Evolutionary conservation across 2,113 vertebrate genomes (phyloP).

Genomic region (Muntiacus muntjak): DNA sequence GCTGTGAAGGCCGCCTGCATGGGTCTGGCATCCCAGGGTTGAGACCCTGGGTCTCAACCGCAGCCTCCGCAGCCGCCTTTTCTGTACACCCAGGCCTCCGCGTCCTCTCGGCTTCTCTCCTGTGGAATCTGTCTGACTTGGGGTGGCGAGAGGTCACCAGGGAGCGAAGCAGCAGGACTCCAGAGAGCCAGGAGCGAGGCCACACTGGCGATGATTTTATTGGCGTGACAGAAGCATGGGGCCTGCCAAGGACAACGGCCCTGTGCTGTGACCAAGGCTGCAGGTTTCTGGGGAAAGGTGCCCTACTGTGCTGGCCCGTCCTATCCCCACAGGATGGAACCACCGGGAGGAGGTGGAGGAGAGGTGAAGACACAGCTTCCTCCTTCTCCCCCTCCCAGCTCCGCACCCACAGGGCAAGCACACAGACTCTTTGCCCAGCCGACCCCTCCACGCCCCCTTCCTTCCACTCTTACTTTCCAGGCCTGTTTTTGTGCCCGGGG

Average conservation of each 20-base stretch:
- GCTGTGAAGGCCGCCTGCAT: neutral
- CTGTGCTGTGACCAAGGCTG: neutral
- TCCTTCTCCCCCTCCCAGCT: neutral
- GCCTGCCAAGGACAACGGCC: conserved; percentile 44
- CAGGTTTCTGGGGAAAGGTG: neutral
- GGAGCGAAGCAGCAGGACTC: neutral
- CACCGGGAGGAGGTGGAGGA: neutral
- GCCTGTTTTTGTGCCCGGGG: accelerated
- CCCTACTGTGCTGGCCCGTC: neutral
- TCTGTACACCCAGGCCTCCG: neutral
- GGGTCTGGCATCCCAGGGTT: neutral
- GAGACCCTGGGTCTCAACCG: neutral
- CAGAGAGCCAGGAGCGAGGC: neutral
- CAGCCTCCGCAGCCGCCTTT: neutral
- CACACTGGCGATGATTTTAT: neutral
- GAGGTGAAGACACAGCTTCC: accelerated
- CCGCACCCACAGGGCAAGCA: accelerated
- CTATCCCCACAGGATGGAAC: neutral
- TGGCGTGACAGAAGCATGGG: neutral
- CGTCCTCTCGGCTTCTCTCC: neutral
- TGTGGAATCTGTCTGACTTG: neutral
- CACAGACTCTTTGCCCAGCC: accelerated
- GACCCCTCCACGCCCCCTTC: accelerated
- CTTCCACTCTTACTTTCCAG: no score
- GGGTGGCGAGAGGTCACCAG: neutral